A percentile compares a stretch with the other conserved stretches of the same genome.
Evolutionary conservation across 2,113 vertebrate genomes (phyloP).

Genomic region (Leucoraja erinaceus): DNA sequence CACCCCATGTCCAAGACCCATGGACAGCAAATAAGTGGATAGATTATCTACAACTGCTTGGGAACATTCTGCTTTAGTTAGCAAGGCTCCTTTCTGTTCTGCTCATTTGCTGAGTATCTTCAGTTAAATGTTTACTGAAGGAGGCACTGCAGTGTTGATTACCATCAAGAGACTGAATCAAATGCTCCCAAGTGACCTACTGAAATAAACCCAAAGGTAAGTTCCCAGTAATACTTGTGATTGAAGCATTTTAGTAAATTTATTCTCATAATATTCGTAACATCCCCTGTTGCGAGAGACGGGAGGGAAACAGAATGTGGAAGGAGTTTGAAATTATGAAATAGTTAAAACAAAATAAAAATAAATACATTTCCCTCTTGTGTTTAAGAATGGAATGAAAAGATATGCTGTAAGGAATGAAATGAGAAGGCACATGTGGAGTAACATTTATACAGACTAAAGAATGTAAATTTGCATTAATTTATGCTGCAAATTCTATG

Average conservation of each 20-base stretch:
- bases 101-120: not conserved
- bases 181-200: not conserved
- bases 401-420: not conserved
- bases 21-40: not conserved
- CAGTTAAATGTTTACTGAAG: not conserved
- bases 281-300: not conserved
- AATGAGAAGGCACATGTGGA: not conserved
- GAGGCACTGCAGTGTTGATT: not conserved
- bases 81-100: not conserved
- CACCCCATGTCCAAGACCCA: no score
- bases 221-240: not conserved
- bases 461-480: no score
- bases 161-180: not conserved
- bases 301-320: not conserved
- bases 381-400: not conserved
- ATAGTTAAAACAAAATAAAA: not conserved
- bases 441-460: not conserved
- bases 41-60: not conserved
- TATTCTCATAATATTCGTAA: not conserved
- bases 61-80: not conserved
- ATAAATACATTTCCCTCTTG: not conserved
- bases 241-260: not conserved
- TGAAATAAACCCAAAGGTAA: not conserved
- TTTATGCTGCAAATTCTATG: not conserved
- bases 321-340: not conserved